phyloP scores from a whole-genome alignment of 2,797 vertebrate species.

The Catamblyrhynchus diadema region DNA sequence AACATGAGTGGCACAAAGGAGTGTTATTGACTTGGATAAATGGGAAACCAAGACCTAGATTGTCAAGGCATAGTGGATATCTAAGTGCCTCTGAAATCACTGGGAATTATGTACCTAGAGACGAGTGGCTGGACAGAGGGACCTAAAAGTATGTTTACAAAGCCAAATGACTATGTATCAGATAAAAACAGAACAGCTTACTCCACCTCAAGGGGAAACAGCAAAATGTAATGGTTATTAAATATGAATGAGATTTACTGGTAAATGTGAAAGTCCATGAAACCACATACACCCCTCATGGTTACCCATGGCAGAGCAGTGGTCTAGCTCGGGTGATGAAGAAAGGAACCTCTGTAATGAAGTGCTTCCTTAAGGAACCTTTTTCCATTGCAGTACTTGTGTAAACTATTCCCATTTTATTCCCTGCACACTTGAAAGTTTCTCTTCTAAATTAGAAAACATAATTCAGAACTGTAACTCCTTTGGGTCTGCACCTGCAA shows the following conservation, averaged over 20 bases:
- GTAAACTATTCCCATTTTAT: background rate
- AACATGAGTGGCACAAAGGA: background rate
- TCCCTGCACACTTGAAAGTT: background rate
- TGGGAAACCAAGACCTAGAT: background rate
- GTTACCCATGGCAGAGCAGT: background rate
- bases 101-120: background rate
- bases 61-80: background rate
- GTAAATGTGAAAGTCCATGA: background rate
- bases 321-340: background rate
- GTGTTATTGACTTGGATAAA: background rate
- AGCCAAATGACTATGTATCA: background rate
- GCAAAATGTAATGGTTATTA: background rate
- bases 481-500: constrained; percentile 23
- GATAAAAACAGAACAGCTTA: background rate
- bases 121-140: background rate
- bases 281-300: background rate
- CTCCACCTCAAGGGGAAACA: background rate
- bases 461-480: background rate
- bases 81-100: background rate
- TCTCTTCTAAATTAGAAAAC: background rate
- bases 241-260: background rate
- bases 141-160: background rate
- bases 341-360: background rate
- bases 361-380: background rate
- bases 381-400: background rate